Percentiles rank a stretch among this genome's conserved stretches.
These are phyloP conservation scores for Cacoxenus indagator DNA, from an alignment of 2,888 invertebrate species.

Conservation along the genomic window DNA sequence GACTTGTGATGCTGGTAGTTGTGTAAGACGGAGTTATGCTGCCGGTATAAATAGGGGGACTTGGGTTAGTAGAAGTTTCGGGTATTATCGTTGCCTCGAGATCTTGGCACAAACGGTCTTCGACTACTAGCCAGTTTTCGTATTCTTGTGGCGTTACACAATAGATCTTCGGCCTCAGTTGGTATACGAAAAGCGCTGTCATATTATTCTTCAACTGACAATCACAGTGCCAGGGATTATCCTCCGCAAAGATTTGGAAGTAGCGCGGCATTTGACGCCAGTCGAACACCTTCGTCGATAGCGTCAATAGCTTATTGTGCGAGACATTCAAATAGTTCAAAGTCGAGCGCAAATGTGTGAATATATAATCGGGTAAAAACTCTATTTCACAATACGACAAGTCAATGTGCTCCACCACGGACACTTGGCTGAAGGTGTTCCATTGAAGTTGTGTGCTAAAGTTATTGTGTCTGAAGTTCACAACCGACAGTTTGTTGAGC, in stretches of 20 bases:
- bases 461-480: conserved; percentile 58
- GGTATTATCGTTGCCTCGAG: neutral
- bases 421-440: conserved; percentile 47
- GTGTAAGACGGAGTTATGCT: neutral
- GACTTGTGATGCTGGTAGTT: conserved; percentile 3
- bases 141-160: conserved; percentile 45
- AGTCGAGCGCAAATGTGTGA: conserved; percentile 42
- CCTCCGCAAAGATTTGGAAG: conserved; percentile 40
- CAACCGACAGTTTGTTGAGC: conserved; percentile 45
- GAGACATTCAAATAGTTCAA: conserved; percentile 56
- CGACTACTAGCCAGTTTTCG: conserved; percentile 37
- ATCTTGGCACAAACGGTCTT: conserved; percentile 37
- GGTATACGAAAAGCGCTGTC: conserved; percentile 38
- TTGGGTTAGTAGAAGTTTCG: too few relatives aligned
- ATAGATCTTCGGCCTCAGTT: conserved; percentile 26
- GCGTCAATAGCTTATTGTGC: conserved; percentile 48
- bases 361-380: conserved; percentile 50
- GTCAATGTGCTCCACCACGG: conserved; percentile 52
- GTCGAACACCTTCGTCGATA: conserved; percentile 51
- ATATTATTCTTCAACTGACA: conserved; percentile 50
- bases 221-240: conserved; percentile 58
- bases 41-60: neutral
- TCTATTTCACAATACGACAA: conserved; percentile 52
- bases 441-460: conserved; percentile 38
- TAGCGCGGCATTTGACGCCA: conserved; percentile 31